A percentile compares a stretch with the other conserved stretches of the same genome.
These are phyloP conservation scores for Formica exsecta DNA, from an alignment of 1,140 invertebrate species.

Conservation along the genomic window DNA sequence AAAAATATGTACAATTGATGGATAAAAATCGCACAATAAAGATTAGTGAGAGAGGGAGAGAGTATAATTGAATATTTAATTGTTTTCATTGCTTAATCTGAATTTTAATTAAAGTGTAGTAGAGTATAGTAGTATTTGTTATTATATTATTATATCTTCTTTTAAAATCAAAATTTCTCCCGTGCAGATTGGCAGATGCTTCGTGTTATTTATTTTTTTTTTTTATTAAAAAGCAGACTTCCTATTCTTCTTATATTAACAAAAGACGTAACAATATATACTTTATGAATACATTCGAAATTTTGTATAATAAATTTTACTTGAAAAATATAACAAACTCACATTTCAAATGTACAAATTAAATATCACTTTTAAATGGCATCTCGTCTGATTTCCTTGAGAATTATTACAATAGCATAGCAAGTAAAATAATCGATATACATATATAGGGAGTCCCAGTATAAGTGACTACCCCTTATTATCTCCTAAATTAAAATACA, in stretches of 20 bases:
- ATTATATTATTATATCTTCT: not conserved
- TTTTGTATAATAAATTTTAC: not conserved
- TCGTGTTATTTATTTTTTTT: not conserved
- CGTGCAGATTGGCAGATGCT: not conserved
- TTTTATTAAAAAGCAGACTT: not conserved
- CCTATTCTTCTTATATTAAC: not conserved
- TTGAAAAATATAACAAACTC: conserved; percentile 18
- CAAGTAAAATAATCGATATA: not conserved
- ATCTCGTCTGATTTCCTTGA: not conserved
- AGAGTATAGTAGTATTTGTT: not conserved
- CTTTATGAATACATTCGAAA: conserved; percentile 21
- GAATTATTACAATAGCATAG: not conserved
- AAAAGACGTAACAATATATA: not conserved
- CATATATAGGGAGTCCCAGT: too few relatives aligned
- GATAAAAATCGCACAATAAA: not conserved
- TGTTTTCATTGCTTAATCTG: not conserved
- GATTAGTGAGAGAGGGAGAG: not conserved
- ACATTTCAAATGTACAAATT: conserved; percentile 13
- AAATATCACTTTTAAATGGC: not conserved
- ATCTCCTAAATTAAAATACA: too few relatives aligned
- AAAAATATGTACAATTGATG: not conserved
- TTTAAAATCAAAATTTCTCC: not conserved
- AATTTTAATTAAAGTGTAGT: not conserved
- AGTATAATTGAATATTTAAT: too few relatives aligned
- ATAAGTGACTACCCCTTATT: too few relatives aligned